phyloP scores from a whole-genome alignment of 2,888 invertebrate species.

The Drymonia ruficornis region DNA sequence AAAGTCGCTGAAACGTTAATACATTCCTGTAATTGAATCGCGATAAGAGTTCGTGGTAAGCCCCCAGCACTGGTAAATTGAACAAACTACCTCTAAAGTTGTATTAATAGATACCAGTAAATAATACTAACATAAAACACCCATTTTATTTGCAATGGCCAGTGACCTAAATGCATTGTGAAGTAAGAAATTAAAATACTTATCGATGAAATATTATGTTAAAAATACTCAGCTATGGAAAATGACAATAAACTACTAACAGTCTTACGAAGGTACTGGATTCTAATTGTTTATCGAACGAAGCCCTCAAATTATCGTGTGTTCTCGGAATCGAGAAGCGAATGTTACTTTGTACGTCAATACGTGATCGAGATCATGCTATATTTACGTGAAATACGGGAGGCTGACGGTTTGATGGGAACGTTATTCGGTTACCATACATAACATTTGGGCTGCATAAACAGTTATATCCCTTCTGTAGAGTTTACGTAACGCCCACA shows the following conservation, averaged over 20 bases:
- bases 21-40: too few species aligned
- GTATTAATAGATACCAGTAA: too few species aligned
- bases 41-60: too few species aligned
- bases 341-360: conserved; percentile 46
- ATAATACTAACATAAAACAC: too few species aligned
- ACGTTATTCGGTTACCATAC: conserved; percentile 24
- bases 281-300: conserved; percentile 20
- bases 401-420: conserved; percentile 37
- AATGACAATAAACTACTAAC: not conserved
- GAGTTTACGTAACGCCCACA: conserved; percentile 16
- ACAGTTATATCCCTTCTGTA: conserved; percentile 30
- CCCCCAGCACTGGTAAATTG: too few species aligned
- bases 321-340: conserved; percentile 46
- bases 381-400: conserved; percentile 39
- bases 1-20: too few species aligned
- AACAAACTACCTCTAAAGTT: too few species aligned
- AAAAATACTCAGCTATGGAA: not conserved
- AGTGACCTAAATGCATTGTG: too few species aligned
- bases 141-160: too few species aligned
- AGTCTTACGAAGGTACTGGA: not conserved
- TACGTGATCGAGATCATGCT: conserved; percentile 42
- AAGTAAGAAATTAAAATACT: too few species aligned
- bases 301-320: conserved; percentile 25
- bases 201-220: too few species aligned
- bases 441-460: conserved; percentile 38